A percentile compares a stretch with the other conserved stretches of the same genome.
phyloP scores from a whole-genome alignment of 2,113 vertebrate species.

The Tonatia bakeri region DNA sequence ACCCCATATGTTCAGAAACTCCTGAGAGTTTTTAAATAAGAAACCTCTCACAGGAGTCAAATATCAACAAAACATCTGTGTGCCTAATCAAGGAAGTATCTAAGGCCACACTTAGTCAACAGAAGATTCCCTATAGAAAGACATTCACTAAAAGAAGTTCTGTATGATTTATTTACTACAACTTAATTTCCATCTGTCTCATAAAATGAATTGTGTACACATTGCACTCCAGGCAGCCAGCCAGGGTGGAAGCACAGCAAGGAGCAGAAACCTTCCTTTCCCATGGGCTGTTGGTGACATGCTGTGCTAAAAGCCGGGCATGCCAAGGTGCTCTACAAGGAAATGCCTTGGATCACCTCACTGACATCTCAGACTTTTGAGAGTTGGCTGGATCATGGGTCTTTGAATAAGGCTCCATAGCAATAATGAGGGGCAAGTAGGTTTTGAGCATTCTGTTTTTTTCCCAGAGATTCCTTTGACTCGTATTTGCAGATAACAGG shows the following conservation, averaged over 20 bases:
- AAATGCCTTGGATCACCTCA: neutral
- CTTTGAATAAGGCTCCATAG: neutral
- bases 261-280: neutral
- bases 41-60: constrained; percentile 27
- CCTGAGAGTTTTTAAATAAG: constrained; percentile 47
- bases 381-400: neutral
- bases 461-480: neutral
- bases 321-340: neutral
- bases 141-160: constrained; percentile 19
- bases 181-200: constrained; percentile 67
- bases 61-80: constrained; percentile 47
- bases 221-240: constrained; percentile 37
- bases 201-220: constrained; percentile 47
- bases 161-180: constrained; percentile 61
- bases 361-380: neutral
- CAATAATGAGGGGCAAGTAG: neutral
- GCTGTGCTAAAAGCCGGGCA: neutral
- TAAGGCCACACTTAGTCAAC: constrained; percentile 33
- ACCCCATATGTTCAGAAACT: neutral
- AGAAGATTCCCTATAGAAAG: constrained; percentile 57
- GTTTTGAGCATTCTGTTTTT: neutral
- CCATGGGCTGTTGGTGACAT: neutral
- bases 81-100: constrained; percentile 37
- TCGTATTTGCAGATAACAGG: constrained; percentile 36
- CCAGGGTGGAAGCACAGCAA: constrained; percentile 14